Percentiles rank a stretch among this genome's conserved stretches.
Conservation (phyloP, 1,140 invertebrate species). For the Philotrypesis tridentata region DNA sequence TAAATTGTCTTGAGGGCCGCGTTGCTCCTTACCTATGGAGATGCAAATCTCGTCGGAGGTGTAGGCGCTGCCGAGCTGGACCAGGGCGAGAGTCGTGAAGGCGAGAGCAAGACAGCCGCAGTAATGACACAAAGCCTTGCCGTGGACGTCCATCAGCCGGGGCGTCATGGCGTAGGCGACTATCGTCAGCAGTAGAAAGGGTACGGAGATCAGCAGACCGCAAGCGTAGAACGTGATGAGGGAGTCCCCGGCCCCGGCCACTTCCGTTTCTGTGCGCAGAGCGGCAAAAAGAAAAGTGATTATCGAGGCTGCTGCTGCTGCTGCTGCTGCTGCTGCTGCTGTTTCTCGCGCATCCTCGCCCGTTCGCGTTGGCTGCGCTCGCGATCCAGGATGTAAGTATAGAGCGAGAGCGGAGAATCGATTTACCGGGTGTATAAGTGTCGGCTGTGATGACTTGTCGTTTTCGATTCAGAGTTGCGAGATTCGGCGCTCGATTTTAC, state of each 20-base stretch:
- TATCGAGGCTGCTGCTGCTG: too few relatives aligned
- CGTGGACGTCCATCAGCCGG: conserved; percentile 70
- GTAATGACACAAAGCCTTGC: conserved; percentile 71
- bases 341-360: too few relatives aligned
- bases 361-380: too few relatives aligned
- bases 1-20: not conserved
- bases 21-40: conserved; percentile 68
- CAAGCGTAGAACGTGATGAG: conserved; percentile 64
- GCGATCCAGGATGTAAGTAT: too few relatives aligned
- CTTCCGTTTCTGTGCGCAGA: conserved; percentile 49
- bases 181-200: conserved; percentile 73
- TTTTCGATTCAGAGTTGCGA: too few relatives aligned
- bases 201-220: conserved; percentile 72
- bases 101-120: conserved; percentile 71
- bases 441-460: too few relatives aligned
- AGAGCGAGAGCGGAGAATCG: too few relatives aligned
- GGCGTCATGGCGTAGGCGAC: conserved; percentile 70
- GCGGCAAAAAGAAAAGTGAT: too few relatives aligned
- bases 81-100: conserved; percentile 70
- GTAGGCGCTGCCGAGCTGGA: conserved; percentile 66
- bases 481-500: too few relatives aligned
- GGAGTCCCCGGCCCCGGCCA: conserved; percentile 51
- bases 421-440: too few relatives aligned
- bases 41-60: conserved; percentile 64
- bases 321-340: too few relatives aligned